Base-by-base conservation (phyloP, 2,888 invertebrate genomes). In the Drosophila buzzatii region DNA sequence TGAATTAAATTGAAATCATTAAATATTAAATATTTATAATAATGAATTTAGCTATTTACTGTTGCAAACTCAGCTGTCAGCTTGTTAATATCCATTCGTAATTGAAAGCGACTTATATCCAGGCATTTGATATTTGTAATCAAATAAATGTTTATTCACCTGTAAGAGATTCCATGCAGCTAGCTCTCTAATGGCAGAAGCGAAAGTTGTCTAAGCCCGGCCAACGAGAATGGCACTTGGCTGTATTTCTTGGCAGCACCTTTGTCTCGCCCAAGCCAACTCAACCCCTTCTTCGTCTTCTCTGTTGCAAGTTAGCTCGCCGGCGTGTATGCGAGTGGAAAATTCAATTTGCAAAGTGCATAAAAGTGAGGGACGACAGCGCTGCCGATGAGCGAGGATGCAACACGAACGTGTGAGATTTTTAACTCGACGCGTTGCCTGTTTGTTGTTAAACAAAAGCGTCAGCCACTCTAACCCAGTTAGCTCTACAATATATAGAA, bases 271-370 rank as follows among this genome's bases (percentile, higher is more conserved):
- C 33, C 65, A 27, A 68, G 47, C 51, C 35, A 23, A 23, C 23
- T 3, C 23, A 23, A 23, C 2, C 23, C 23, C 27, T 27, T 27
- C 27, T 27, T 27, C 27, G 5, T 27, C 27, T 27, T 27, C 27
- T 58, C 31, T 49, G 47, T 44, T 58, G 71, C 66, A n/a, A 49
- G 49, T 49, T 44, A 47, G 62, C 41, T 65, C 18, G 49, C 55
- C 63, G 16, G 37, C 37, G 37, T 39, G 37, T 16, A 16, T 39
- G 37, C 37, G 72, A 89, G 85, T 87, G 88, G 85, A 88, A 86
- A 86, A 86, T 86, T 86, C 88, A 86, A 90, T 86, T 86, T 86
- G 85, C 81, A 87, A 88, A 86, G 90, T 86, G 86, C 90, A 86
- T 82, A 82, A 81, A 85, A 89, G 85, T 73, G 57, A 69, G 62